Conservation (phyloP, 2,113 vertebrate genomes). For the Tragelaphus buxtoni region DNA sequence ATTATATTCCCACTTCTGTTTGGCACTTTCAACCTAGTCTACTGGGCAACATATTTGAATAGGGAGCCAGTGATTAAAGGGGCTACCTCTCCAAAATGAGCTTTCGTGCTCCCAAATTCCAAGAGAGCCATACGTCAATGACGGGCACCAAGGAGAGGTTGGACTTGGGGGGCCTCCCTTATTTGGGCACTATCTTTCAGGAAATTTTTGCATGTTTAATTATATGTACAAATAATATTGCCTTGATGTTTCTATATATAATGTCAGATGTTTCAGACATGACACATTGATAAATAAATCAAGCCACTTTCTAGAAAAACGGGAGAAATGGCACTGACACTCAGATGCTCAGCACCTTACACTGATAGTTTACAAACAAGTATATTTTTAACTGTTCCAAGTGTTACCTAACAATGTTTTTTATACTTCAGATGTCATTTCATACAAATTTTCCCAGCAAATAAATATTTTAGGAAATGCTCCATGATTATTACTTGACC, state of each 20-base stretch:
- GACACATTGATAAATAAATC: slow-evolving; percentile 71
- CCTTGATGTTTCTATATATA: slow-evolving; percentile 91
- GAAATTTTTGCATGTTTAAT: slow-evolving; percentile 91
- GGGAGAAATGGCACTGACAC: slow-evolving; percentile 75
- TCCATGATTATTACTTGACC: slow-evolving; percentile 73
- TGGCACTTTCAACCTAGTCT: slow-evolving; percentile 97
- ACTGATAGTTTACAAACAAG: slow-evolving; percentile 82
- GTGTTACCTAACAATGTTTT: slow-evolving; percentile 78
- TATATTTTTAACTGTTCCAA: slow-evolving; percentile 84
- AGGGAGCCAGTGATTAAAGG: slow-evolving; percentile 95
- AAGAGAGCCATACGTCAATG: slow-evolving; percentile 79
- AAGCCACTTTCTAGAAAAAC: slow-evolving; percentile 75
- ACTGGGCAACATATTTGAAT: slow-evolving; percentile 99
- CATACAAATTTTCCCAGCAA: slow-evolving; percentile 77
- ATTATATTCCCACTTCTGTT: slow-evolving; percentile 97
- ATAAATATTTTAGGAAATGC: slow-evolving; percentile 78
- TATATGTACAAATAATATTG: slow-evolving; percentile 88
- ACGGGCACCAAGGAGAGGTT: slow-evolving; percentile 78
- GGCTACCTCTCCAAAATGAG: slow-evolving; percentile 85
- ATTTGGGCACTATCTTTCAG: slow-evolving; percentile 80
- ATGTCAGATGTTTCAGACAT: slow-evolving; percentile 81
- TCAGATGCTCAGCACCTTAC: slow-evolving; percentile 75
- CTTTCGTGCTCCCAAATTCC: slow-evolving; percentile 63
- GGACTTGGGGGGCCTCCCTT: slow-evolving; percentile 78
- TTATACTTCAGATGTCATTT: slow-evolving; percentile 83